Base-by-base conservation (phyloP, 2,113 vertebrate species). In the Dendropsophus ebraccatus region DNA sequence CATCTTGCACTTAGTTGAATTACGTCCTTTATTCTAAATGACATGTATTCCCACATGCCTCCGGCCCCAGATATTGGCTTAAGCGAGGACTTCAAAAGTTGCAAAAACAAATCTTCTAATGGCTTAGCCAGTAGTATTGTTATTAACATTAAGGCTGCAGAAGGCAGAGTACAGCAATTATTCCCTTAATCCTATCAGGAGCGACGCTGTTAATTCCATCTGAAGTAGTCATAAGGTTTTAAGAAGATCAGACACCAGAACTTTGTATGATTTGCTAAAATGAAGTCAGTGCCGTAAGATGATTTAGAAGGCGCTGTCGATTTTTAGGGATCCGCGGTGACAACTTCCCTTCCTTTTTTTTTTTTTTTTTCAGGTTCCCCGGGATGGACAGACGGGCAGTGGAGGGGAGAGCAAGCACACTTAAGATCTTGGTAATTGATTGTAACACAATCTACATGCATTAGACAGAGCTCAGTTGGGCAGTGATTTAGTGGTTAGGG, bases 381-480 rank as follows among this genome's bases (percentile, higher is more conserved):
- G 56, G n/a, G 45, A 79, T 52, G 85, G 85, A 74, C 67, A 86
- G 77, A 86, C 65, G 67, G 62, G 67, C 78, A 23, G 77, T 73
- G 52, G 37, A 75, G 77, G 65, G 67, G 25, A 87, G 69, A 41
- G 54, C 67, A 87, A 41, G 54, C 67, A 87, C 85, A 87, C 69
- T 87, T 87, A 87, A 87, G 78, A 87, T 62, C 85, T 87, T 62
- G 78, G 85, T 87, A 87, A 87, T 87, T 87, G 85, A 87, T 87
- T 87, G 85, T 87, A 87, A 87, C 85, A 58, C 85, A 87, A 87
- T 87, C 77, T 81, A 87, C 85, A 81, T 87, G 85, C 85, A 87
- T 87, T 87, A 87, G 78, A 87, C 77, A 81, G 78, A 87, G 76
- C 52, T 87, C 85, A 74, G 77, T 74, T 73, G 77, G 77, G 77